phyloP scores from a whole-genome alignment of 1,140 invertebrate species.

The Leptonema lineaticorne region DNA sequence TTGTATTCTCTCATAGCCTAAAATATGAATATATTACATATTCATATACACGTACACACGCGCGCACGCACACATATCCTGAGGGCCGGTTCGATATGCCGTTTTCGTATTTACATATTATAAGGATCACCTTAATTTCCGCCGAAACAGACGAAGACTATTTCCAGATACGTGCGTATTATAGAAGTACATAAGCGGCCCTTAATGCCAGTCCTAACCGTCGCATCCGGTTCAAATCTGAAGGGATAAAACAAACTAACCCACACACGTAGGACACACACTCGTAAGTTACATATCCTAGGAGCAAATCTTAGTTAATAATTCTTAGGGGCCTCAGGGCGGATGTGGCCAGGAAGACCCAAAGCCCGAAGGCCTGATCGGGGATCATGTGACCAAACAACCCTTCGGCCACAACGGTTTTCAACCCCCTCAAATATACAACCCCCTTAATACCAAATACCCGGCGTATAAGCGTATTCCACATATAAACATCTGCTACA shows the following conservation, averaged over 20 bases:
- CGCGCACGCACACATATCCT: background rate
- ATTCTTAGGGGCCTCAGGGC: constrained; percentile 28
- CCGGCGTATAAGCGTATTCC: background rate
- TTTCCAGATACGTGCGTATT: background rate
- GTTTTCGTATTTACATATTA: constrained; percentile 28
- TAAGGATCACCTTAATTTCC: constrained; percentile 37
- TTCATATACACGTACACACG: background rate
- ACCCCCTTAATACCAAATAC: constrained; percentile 8
- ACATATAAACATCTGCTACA: background rate
- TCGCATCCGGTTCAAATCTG: constrained; percentile 38
- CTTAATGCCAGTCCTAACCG: constrained; percentile 38
- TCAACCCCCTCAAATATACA: constrained; percentile 9
- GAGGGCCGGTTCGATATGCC: background rate
- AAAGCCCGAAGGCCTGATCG: constrained; percentile 33
- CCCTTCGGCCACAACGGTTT: constrained; percentile 11
- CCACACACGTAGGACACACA: background rate
- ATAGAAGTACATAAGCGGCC: background rate
- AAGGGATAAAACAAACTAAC: constrained; percentile 38
- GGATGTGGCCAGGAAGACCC: constrained; percentile 37
- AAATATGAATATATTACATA: too few relatives aligned
- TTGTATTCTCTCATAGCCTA: too few relatives aligned
- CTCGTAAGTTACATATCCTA: constrained; percentile 5
- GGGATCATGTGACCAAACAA: constrained; percentile 39
- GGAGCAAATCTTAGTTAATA: constrained; percentile 41
- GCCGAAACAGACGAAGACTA: constrained; percentile 24